Percentiles rank a stretch among this genome's conserved stretches.
phyloP scores from a whole-genome alignment of 92 coral and sea anemone genomes.

The Galaxea fascicularis region DNA sequence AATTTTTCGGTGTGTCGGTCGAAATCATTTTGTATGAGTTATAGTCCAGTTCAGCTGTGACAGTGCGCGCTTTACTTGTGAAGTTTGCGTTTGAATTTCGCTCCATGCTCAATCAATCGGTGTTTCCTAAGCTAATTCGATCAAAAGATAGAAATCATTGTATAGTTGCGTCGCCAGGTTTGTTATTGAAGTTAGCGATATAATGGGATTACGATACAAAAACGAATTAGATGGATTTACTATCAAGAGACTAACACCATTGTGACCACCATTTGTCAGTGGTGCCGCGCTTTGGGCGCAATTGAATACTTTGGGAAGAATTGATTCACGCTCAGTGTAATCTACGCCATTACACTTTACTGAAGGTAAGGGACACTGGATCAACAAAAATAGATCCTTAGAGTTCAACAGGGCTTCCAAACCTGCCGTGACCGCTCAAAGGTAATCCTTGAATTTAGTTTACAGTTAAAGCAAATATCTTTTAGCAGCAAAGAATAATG shows the following conservation, averaged over 20 bases:
- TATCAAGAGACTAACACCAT: slow-evolving; percentile 21
- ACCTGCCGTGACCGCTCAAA: background rate
- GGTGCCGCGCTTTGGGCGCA: background rate
- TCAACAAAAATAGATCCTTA: background rate
- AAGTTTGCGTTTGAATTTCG: background rate
- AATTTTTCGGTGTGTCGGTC: slow-evolving; percentile 26
- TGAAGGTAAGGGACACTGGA: slow-evolving; percentile 25
- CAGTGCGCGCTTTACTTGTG: background rate
- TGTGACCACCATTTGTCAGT: background rate
- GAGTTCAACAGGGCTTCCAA: background rate
- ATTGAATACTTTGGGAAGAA: slow-evolving; percentile 1
- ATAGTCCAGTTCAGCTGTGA: background rate
- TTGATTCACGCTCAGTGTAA: background rate
- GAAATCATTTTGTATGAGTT: background rate
- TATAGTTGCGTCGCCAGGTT: background rate
- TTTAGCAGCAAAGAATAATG: background rate
- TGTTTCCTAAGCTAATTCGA: slow-evolving; percentile 13
- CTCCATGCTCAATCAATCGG: too few species aligned
- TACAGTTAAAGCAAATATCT: slow-evolving; percentile 4
- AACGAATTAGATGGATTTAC: slow-evolving; percentile 20
- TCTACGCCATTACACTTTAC: background rate
- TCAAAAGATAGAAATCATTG: background rate
- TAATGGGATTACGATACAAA: slow-evolving; percentile 42
- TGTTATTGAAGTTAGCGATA: slow-evolving; percentile 8
- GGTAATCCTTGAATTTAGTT: background rate